phyloP scores from a whole-genome alignment of 2,113 vertebrate species.

The Mastomys coucha region DNA sequence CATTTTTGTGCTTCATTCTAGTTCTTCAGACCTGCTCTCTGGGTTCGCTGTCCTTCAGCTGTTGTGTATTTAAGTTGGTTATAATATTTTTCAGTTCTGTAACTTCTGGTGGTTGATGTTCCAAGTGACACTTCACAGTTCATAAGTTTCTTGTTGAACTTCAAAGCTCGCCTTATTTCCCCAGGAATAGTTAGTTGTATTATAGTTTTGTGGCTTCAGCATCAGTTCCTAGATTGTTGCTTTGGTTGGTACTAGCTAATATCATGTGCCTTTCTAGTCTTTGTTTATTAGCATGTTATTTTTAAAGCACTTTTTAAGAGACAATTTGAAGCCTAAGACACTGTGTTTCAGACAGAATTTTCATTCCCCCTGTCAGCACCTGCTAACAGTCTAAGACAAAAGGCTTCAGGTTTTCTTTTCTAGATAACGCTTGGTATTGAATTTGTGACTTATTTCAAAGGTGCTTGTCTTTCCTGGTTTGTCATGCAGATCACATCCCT shows the following conservation, averaged over 20 bases:
- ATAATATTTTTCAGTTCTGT: slow-evolving; percentile 5
- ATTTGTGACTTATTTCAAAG: slow-evolving; percentile 44
- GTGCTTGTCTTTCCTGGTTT: slow-evolving; percentile 18
- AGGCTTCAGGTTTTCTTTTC: background rate
- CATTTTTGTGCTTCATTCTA: background rate
- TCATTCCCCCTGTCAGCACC: slow-evolving; percentile 25
- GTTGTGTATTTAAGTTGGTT: background rate
- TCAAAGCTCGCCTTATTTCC: slow-evolving; percentile 18
- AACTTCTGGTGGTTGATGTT: slow-evolving; percentile 32
- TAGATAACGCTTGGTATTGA: slow-evolving; percentile 27
- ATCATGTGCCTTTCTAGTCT: slow-evolving; percentile 28
- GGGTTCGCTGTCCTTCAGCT: background rate
- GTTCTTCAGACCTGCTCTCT: slow-evolving; percentile 9
- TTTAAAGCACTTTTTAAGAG: slow-evolving; percentile 34
- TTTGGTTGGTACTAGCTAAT: slow-evolving; percentile 42
- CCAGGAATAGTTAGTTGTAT: background rate
- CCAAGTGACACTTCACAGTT: background rate
- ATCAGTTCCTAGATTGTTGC: background rate
- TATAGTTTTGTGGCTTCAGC: background rate
- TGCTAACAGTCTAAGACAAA: background rate
- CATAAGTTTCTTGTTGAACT: slow-evolving; percentile 33
- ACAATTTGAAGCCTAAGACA: background rate
- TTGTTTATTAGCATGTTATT: slow-evolving; percentile 32
- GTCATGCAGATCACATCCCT: background rate
- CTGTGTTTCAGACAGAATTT: background rate